phyloP scores from a whole-genome alignment of 2,888 invertebrate genomes.

The Doris montereyensis region DNA sequence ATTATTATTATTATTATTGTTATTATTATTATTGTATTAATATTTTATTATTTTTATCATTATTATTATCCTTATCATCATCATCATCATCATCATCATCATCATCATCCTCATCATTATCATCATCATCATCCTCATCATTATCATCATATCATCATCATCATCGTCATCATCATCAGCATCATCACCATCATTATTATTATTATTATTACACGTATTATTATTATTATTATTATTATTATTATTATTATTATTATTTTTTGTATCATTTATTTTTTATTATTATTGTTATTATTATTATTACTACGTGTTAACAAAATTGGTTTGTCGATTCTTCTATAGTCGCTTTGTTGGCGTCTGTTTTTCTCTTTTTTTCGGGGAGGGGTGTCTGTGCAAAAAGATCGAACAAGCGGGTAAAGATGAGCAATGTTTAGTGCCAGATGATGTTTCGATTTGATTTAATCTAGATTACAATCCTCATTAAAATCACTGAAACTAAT shows the following conservation, averaged over 20 bases:
- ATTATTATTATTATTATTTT: slow-evolving; percentile 4
- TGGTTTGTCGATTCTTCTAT: no score
- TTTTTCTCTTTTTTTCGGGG: no score
- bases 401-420: no score
- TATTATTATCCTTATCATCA: slow-evolving; percentile 1
- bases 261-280: background rate
- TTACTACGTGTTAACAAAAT: no score
- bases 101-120: slow-evolving; percentile 2
- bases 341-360: no score
- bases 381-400: no score
- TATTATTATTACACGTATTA: background rate
- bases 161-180: background rate
- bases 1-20: slow-evolving; percentile 27
- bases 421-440: no score
- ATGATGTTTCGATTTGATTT: no score
- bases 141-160: background rate
- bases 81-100: background rate
- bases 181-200: no score
- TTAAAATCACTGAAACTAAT: no score
- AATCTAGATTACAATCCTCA: no score
- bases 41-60: no score
- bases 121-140: background rate
- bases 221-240: slow-evolving; percentile 1
- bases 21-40: slow-evolving; percentile 20
- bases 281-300: background rate